Conservation (phyloP, 2,888 invertebrate species). For the Eubasilissa splendida region DNA sequence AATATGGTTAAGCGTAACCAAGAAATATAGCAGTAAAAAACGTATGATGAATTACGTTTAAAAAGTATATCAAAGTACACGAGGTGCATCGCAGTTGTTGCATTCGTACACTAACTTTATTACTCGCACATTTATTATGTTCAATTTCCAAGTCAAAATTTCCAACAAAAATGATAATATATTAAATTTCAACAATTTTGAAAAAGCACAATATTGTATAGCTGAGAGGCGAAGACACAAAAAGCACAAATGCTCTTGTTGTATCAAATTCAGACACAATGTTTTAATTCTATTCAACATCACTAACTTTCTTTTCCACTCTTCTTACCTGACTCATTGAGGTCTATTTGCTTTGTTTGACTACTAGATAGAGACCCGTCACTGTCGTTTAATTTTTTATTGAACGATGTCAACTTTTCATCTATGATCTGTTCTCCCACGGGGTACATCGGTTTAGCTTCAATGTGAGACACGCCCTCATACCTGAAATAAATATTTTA, state of each 20-base stretch:
- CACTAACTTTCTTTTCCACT: conserved; percentile 41
- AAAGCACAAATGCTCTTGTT: conserved; percentile 9
- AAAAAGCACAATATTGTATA: not conserved
- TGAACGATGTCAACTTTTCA: conserved; percentile 25
- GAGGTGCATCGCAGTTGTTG: not conserved
- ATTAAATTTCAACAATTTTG: conserved; percentile 34
- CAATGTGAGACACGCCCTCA: conserved; percentile 67
- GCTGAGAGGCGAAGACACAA: not conserved
- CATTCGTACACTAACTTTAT: conserved; percentile 2
- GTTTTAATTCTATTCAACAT: not conserved
- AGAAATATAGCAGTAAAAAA: conserved; percentile 33
- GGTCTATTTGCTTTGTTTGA: conserved; percentile 24
- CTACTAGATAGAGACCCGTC: conserved; percentile 30
- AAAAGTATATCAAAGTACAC: conserved; percentile 23
- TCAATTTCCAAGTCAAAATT: not conserved
- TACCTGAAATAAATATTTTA: conserved; percentile 62
- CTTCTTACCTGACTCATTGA: conserved; percentile 40
- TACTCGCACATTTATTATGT: not conserved
- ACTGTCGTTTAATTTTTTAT: conserved; percentile 37
- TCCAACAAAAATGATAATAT: conserved; percentile 23
- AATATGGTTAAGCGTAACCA: conserved; percentile 39
- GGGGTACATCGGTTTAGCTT: conserved; percentile 66
- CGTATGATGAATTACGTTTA: conserved; percentile 22
- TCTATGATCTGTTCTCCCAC: conserved; percentile 13
- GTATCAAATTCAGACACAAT: conserved; percentile 10